Evolutionary conservation across 2,113 vertebrate species (phyloP).

Genomic region (Collichthys lucidus): DNA sequence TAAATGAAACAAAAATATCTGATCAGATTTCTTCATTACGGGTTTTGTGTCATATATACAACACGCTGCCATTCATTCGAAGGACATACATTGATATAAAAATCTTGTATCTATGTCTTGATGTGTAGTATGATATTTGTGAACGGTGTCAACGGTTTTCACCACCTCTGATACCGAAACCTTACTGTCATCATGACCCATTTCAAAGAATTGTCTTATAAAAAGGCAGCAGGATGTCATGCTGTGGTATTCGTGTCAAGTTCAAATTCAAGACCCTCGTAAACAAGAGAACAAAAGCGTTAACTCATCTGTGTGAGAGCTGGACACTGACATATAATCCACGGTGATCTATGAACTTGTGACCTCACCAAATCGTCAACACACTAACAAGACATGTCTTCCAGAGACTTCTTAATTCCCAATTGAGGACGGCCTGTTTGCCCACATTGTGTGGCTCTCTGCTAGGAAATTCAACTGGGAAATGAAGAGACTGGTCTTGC

Average conservation of each 20-base stretch:
- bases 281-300: not conserved
- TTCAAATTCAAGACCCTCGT: conserved; percentile 33
- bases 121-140: not conserved
- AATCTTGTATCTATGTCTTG: not conserved
- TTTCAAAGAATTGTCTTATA: conserved; percentile 33
- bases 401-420: conserved; percentile 10
- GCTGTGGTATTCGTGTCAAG: conserved; percentile 33
- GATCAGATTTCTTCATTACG: not conserved
- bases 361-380: conserved; percentile 17
- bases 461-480: conserved; percentile 14
- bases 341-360: not conserved
- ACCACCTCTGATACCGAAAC: conserved; percentile 32
- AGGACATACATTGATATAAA: not conserved
- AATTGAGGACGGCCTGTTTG: conserved; percentile 5
- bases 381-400: conserved; percentile 3
- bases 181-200: conserved; percentile 53
- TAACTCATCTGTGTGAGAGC: conserved; percentile 17
- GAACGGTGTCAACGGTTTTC: conserved; percentile 16
- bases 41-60: no score
- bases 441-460: conserved; percentile 16
- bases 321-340: conserved; percentile 7
- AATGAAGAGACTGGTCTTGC: conserved; percentile 9
- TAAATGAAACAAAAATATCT: not conserved
- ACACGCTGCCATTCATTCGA: not conserved
- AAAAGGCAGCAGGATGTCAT: conserved; percentile 51